phyloP scores from a whole-genome alignment of 37 sponge, comb jelly and placozoan genomes.

The Sycon ciliatum region DNA sequence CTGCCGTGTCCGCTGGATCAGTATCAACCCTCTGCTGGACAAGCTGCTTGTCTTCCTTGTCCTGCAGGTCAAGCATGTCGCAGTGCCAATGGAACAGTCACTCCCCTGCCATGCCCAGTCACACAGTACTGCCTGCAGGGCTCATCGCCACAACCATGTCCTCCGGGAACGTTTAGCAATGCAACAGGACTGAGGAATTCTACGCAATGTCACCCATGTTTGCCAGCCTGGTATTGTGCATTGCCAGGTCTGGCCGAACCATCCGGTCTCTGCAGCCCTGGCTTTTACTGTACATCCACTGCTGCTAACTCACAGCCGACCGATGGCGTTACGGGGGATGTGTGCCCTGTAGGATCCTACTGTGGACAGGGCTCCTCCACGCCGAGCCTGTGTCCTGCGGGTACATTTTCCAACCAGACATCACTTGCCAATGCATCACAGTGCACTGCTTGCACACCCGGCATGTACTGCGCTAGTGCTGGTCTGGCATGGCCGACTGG shows the following conservation, averaged over 20 bases:
- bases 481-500: slow-evolving; percentile 21
- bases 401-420: slow-evolving; percentile 10
- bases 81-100: slow-evolving; percentile 15
- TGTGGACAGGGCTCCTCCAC: neutral
- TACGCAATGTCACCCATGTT: neutral
- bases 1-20: slow-evolving; percentile 27
- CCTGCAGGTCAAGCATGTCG: slow-evolving; percentile 23
- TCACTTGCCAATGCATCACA: neutral
- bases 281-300: slow-evolving; percentile 17
- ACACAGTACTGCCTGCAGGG: slow-evolving; percentile 29
- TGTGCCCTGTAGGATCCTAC: slow-evolving; percentile 19
- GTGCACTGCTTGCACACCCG: slow-evolving; percentile 23
- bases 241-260: slow-evolving; percentile 10
- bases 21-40: slow-evolving; percentile 9
- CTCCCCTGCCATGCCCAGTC: slow-evolving; percentile 23
- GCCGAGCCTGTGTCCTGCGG: slow-evolving; percentile 23
- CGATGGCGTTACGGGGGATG: neutral
- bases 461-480: slow-evolving; percentile 17
- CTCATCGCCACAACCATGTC: neutral
- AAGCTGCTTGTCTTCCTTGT: neutral
- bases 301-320: neutral
- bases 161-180: neutral
- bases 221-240: slow-evolving; percentile 5
- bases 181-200: neutral
- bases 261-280: slow-evolving; percentile 19